A percentile compares a stretch with the other conserved stretches of the same genome.
Conservation (phyloP, 2,113 vertebrate genomes). For the Corythaixoides concolor region DNA sequence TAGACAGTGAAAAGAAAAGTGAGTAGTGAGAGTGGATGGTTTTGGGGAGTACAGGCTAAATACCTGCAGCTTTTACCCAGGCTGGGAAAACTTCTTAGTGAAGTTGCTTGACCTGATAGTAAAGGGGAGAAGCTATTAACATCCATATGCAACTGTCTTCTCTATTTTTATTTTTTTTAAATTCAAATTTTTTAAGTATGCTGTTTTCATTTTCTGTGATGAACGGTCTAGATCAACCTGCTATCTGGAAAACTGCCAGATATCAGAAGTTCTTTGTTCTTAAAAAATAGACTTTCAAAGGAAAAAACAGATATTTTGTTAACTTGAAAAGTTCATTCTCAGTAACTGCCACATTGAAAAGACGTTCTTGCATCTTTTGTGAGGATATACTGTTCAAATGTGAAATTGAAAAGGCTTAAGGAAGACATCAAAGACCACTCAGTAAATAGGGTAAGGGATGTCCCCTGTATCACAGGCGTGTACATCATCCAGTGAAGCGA, state of each 20-base stretch:
- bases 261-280: not conserved
- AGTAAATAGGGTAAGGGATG: not conserved
- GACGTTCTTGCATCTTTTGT: not conserved
- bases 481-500: not conserved
- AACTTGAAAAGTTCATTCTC: not conserved
- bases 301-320: not conserved
- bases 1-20: not conserved
- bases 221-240: not conserved
- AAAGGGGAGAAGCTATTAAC: not conserved
- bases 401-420: not conserved
- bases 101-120: not conserved
- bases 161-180: not conserved
- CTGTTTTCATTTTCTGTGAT: not conserved
- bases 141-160: not conserved
- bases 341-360: not conserved
- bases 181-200: not conserved
- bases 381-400: not conserved
- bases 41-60: not conserved
- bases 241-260: not conserved
- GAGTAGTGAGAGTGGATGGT: not conserved
- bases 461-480: not conserved
- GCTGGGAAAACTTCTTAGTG: not conserved
- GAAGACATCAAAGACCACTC: not conserved
- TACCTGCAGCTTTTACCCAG: not conserved
- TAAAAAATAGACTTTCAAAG: not conserved